These are phyloP conservation scores for Hippocampus kuda DNA, from an alignment of 2,797 vertebrate genomes.

Conservation along the genomic window DNA sequence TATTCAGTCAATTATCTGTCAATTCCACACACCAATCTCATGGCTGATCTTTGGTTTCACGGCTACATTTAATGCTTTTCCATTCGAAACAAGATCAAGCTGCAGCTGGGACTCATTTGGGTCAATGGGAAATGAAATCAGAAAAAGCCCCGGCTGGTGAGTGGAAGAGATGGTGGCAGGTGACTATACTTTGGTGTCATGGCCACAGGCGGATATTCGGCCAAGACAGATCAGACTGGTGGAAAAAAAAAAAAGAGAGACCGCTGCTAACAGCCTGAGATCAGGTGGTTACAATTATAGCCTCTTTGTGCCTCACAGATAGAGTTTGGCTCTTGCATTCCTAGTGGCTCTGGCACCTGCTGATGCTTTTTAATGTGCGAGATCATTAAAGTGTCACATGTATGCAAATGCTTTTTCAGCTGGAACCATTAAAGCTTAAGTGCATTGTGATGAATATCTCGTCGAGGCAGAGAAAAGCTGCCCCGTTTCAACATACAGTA, in stretches of 20 bases:
- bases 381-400: slow-evolving; percentile 30
- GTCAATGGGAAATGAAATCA: slow-evolving; percentile 53
- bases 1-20: slow-evolving; percentile 48
- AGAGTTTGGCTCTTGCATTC: slow-evolving; percentile 15
- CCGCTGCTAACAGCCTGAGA: slow-evolving; percentile 15
- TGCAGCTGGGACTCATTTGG: slow-evolving; percentile 55
- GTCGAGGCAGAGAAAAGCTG: slow-evolving; percentile 1
- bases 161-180: slow-evolving; percentile 37
- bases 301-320: slow-evolving; percentile 3
- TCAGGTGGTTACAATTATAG: slow-evolving; percentile 15
- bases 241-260: slow-evolving; percentile 6
- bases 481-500: neutral
- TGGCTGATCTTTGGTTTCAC: slow-evolving; percentile 43
- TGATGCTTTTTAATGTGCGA: slow-evolving; percentile 20
- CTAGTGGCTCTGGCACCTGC: slow-evolving; percentile 17
- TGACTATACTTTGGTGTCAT: slow-evolving; percentile 41
- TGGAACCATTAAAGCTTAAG: slow-evolving; percentile 30
- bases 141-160: slow-evolving; percentile 32
- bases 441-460: slow-evolving; percentile 18
- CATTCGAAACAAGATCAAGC: slow-evolving; percentile 56
- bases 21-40: slow-evolving; percentile 37
- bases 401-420: slow-evolving; percentile 23
- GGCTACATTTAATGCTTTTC: slow-evolving; percentile 50
- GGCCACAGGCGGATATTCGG: slow-evolving; percentile 34
- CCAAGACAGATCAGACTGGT: slow-evolving; percentile 14